Conservation (phyloP, 1,140 invertebrate genomes). For the Nephila pilipes region DNA sequence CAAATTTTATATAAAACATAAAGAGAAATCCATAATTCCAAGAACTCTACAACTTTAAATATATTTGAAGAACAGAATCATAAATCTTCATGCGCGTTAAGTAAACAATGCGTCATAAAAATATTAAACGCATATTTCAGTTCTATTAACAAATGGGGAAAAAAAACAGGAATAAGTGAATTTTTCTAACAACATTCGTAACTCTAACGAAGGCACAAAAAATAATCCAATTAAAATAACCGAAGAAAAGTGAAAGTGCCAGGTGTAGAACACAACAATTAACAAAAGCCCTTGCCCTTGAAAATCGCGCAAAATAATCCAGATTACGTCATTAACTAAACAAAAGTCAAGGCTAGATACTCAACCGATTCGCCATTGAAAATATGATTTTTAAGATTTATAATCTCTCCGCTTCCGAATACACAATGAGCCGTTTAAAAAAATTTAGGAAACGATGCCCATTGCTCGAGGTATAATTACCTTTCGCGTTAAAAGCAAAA, state of each 20-base stretch:
- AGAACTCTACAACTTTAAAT: too few species aligned
- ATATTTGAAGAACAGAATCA: too few species aligned
- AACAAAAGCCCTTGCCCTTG: slow-evolving; percentile 24
- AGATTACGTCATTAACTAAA: background rate
- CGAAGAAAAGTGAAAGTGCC: background rate
- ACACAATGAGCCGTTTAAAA: background rate
- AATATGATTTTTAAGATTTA: slow-evolving; percentile 5
- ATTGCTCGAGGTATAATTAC: background rate
- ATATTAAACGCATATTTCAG: background rate
- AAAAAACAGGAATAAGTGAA: background rate
- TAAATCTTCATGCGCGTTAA: too few species aligned
- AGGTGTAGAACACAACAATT: slow-evolving; percentile 16
- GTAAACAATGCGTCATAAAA: background rate
- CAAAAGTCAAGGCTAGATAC: background rate
- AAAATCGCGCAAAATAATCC: background rate
- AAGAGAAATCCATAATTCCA: too few species aligned
- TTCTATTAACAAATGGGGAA: background rate
- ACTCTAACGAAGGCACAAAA: background rate
- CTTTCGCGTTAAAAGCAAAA: background rate
- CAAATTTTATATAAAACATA: too few species aligned
- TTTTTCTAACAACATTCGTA: background rate
- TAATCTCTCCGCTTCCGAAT: background rate
- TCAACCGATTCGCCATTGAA: background rate
- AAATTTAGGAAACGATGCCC: background rate
- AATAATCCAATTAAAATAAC: background rate